Evolutionary conservation across 2,113 vertebrate genomes (phyloP), one percentile per base, ranked within the genome.

Genomic region (Tyrannus savana): DNA sequence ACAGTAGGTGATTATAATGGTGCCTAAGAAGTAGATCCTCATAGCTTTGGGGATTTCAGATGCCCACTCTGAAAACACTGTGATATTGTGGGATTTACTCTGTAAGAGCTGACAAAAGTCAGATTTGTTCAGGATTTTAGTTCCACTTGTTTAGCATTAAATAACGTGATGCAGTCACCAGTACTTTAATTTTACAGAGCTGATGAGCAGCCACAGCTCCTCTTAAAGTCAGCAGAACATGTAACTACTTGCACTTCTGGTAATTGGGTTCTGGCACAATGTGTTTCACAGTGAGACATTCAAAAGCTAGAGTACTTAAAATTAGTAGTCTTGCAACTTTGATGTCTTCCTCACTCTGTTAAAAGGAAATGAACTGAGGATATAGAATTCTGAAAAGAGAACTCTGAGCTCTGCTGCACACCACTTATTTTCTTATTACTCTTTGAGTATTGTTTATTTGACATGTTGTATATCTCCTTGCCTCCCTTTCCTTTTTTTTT

Each of bases 391-490:
- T 63, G 66, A n/a, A n/a, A 56, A 77, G 52, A 67, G 41, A 75
- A 24, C 9, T 80, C n/a, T 58, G 59, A 94, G 85, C 47, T 90
- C 68, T 86, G 64, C 64, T 87, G 62, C 84, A 89, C 49, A 31
- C 58, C 53, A 52, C 93, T 93, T 94, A 42, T 89, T 97, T 95
- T 81, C 50, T 56, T 86, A 27, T 93, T 96, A 68, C 47, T 88
- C 64, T 84, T 71, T 68, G 63, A 46, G 60, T 81, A 56, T 56
- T 80, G 52, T 84, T 92, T 89, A 62, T 95, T 67, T 84, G 52
- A 49, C 33, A 8, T 49, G 33, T 37, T 58, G 31, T 66, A 6
- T 56, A 81, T 89, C 53, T 92, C 74, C 44, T 92, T 74, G 44
- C n/a, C 16, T 86, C 41, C 52, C 37, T 42, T 53, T 71, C 68